phyloP scores from a whole-genome alignment of 2,113 vertebrate species.

The Cervus canadensis region DNA sequence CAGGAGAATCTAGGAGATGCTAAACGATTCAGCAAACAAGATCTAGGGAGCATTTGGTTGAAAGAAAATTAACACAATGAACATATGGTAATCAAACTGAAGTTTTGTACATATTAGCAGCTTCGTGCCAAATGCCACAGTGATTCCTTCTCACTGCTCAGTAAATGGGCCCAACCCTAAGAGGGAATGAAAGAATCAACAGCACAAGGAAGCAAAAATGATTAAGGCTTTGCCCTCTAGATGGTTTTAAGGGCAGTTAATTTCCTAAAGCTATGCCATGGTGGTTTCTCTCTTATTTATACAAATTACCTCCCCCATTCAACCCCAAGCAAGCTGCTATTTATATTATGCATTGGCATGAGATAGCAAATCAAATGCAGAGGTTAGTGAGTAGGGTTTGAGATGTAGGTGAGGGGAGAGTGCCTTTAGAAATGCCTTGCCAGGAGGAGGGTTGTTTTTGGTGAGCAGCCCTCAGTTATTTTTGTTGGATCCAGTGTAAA shows the following conservation, averaged over 20 bases:
- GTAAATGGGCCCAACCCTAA: slow-evolving; percentile 36
- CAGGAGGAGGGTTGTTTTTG: neutral
- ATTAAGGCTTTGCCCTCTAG: slow-evolving; percentile 4
- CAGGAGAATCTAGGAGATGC: neutral
- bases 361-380: neutral
- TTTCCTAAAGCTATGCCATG: neutral
- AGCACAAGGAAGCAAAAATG: neutral
- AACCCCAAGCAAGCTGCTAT: neutral
- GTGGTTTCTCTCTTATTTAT: neutral
- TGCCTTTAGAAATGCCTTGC: neutral
- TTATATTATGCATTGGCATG: neutral
- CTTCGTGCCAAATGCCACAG: neutral
- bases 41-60: slow-evolving; percentile 25
- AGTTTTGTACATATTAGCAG: neutral
- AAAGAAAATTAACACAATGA: slow-evolving; percentile 33
- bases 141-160: neutral
- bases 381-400: neutral
- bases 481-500: neutral
- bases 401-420: neutral
- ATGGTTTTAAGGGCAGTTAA: neutral
- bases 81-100: neutral
- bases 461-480: neutral
- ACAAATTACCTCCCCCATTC: neutral
- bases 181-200: slow-evolving; percentile 61
- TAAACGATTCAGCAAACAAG: slow-evolving; percentile 34